These are phyloP conservation scores for Ptychochromis oligacanthus DNA, from an alignment of 2,113 vertebrate genomes.

Conservation along the genomic window DNA sequence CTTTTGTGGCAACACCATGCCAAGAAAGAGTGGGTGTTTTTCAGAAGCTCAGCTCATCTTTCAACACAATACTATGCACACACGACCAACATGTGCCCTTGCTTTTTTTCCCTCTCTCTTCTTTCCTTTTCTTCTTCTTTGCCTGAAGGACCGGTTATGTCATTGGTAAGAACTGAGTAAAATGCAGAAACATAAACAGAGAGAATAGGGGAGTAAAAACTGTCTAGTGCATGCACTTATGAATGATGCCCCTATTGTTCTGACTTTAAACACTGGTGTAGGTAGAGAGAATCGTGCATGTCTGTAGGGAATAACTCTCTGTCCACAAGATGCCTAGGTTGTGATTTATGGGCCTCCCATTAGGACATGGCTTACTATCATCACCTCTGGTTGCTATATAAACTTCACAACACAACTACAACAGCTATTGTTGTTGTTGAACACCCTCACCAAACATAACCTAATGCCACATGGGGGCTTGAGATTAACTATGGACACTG, in stretches of 20 bases:
- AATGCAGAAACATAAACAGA: constrained; percentile 23
- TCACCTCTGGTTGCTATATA: constrained; percentile 63
- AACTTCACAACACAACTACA: constrained; percentile 71
- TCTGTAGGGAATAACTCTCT: constrained; percentile 55
- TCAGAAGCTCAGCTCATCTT: constrained; percentile 58
- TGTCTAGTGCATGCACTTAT: constrained; percentile 19
- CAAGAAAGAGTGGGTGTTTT: constrained; percentile 48
- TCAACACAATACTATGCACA: constrained; percentile 53
- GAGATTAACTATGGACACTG: constrained; percentile 10
- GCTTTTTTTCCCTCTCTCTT: too few species aligned
- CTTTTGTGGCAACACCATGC: constrained; percentile 55
- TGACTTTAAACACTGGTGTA: constrained; percentile 56
- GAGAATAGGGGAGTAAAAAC: constrained; percentile 23
- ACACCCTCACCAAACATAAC: constrained; percentile 38
- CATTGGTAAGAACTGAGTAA: constrained; percentile 13
- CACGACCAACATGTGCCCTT: constrained; percentile 46
- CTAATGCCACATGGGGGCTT: constrained; percentile 30
- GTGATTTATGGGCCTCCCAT: constrained; percentile 68
- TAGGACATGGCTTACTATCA: constrained; percentile 57
- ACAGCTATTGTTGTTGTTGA: constrained; percentile 66
- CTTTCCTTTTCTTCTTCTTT: background rate
- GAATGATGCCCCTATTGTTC: constrained; percentile 59
- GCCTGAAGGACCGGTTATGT: constrained; percentile 43
- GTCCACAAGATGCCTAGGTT: constrained; percentile 54
- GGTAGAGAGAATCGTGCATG: constrained; percentile 46